Evolutionary conservation across 2,888 invertebrate species (phyloP).

Genomic region (Scelioninae gen. 1): DNA sequence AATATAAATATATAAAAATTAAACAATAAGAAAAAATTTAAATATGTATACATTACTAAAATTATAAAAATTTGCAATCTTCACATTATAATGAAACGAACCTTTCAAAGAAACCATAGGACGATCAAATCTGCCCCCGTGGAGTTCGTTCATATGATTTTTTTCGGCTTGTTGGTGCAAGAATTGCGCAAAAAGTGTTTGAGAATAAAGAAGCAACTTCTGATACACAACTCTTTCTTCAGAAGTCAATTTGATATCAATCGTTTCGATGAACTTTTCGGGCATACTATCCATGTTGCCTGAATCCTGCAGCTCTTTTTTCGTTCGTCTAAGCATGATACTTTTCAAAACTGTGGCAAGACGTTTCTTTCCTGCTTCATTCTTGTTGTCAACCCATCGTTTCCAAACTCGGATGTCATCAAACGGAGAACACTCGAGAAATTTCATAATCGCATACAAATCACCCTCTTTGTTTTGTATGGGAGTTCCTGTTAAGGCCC

Average conservation of each 20-base stretch:
- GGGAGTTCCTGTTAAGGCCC: constrained; percentile 97
- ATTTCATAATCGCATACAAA: constrained; percentile 92
- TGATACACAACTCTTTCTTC: constrained; percentile 92
- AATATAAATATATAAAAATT: too few relatives aligned
- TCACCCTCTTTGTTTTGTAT: constrained; percentile 97
- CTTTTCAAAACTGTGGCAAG: constrained; percentile 94
- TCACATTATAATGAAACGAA: neutral
- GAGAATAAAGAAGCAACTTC: constrained; percentile 89
- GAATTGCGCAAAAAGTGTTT: constrained; percentile 91
- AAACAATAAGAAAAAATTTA: too few relatives aligned
- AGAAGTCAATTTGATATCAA: constrained; percentile 87
- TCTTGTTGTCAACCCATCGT: constrained; percentile 94
- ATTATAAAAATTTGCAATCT: too few relatives aligned
- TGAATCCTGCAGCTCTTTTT: constrained; percentile 89
- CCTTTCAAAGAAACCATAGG: constrained; percentile 37
- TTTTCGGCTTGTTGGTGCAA: constrained; percentile 91
- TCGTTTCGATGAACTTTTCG: constrained; percentile 85
- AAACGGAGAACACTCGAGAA: constrained; percentile 94
- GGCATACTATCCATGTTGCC: constrained; percentile 89
- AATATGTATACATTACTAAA: too few relatives aligned
- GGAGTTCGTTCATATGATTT: constrained; percentile 80
- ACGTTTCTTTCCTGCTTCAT: constrained; percentile 90
- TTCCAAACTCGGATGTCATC: constrained; percentile 96
- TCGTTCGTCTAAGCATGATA: constrained; percentile 94
- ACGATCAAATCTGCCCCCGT: constrained; percentile 72